A percentile compares a stretch with the other conserved stretches of the same genome.
Evolutionary conservation across 2,888 invertebrate species (phyloP).

Genomic region (Diachrysia chrysitis): DNA sequence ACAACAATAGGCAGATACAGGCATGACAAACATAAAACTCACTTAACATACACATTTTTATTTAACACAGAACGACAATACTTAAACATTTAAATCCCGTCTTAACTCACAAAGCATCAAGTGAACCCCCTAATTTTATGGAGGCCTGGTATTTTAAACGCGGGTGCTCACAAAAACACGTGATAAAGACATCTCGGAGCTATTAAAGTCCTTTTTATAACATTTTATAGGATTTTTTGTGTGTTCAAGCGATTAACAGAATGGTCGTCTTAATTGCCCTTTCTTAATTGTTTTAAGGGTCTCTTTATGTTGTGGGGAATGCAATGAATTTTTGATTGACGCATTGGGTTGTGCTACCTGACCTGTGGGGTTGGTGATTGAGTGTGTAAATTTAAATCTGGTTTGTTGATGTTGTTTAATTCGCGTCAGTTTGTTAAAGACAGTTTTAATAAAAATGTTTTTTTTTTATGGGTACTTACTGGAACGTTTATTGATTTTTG

Average conservation of each 20-base stretch:
- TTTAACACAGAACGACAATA: not conserved
- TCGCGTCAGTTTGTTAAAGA: not conserved
- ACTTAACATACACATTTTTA: not conserved
- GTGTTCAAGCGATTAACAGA: conserved; percentile 71
- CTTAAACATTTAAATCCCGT: not conserved
- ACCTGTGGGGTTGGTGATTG: conserved; percentile 10
- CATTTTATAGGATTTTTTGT: conserved; percentile 70
- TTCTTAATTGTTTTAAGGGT: conserved; percentile 75
- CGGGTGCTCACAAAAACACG: conserved; percentile 63
- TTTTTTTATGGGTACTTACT: too few species aligned
- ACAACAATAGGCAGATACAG: not conserved
- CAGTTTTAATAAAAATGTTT: not conserved
- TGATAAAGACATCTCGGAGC: conserved; percentile 53
- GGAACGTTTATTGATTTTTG: too few species aligned
- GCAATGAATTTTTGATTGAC: conserved; percentile 52
- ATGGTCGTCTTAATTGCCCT: conserved; percentile 77
- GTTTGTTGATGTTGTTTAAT: conserved; percentile 1
- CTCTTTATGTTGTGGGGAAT: conserved; percentile 64
- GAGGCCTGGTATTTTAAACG: conserved; percentile 52
- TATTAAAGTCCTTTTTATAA: conserved; percentile 50
- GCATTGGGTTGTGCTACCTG: conserved; percentile 33
- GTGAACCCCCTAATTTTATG: conserved; percentile 52
- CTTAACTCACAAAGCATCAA: not conserved
- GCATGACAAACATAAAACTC: not conserved
- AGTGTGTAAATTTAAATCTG: not conserved